Base-by-base conservation (phyloP, 2,888 invertebrate genomes). In the Drosophila merina region DNA sequence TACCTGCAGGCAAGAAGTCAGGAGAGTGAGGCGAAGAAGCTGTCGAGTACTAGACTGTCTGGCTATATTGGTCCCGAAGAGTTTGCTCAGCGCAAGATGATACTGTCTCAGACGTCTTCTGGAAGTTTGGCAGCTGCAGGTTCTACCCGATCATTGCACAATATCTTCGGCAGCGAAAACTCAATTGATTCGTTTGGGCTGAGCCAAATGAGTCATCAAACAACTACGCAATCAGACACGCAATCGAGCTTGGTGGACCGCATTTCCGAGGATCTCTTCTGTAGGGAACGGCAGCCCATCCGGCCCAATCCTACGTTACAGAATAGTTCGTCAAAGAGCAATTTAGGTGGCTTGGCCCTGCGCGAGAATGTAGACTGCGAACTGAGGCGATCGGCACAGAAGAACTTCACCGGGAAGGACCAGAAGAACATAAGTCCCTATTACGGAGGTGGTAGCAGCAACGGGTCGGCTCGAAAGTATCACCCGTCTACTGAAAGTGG, bases 291-390 rank as follows among this genome's bases (percentile, higher is more conserved):
- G 3, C 73, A 79, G 67, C 47, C 85, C 47, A 85, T 89, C 30
- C 88, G 88, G 63, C 76, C 86, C 26, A 90, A 87, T 72, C 49
- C 78, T 0, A 55, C 81, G 30, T 60, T 90, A 47, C 89, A 89
- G 60, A 91, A 90, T 57, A 92, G 91, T 71, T 89, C 91, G 0
- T 91, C 91, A 0, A 92, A 92, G 67, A 91, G 89, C 73, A 92
- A 92, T 63, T 66, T 91, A 28, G 80, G 88, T 10, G 85, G 89
- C 1, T 75, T 86, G 69, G 91, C 90, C 2, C 68, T 92, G 42
- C 85, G 91, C 6, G 92, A 92, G 64, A 92, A 92, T 73, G 82
- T 90, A 28, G 89, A 91, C 69, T 88, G 88, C 33, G 91, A 91
- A 51, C 77, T 77, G 45, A 83, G 89, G 1, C 79, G 89, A 10